Conservation (phyloP, 2,797 vertebrate genomes). For the Microcaecilia unicolor region DNA sequence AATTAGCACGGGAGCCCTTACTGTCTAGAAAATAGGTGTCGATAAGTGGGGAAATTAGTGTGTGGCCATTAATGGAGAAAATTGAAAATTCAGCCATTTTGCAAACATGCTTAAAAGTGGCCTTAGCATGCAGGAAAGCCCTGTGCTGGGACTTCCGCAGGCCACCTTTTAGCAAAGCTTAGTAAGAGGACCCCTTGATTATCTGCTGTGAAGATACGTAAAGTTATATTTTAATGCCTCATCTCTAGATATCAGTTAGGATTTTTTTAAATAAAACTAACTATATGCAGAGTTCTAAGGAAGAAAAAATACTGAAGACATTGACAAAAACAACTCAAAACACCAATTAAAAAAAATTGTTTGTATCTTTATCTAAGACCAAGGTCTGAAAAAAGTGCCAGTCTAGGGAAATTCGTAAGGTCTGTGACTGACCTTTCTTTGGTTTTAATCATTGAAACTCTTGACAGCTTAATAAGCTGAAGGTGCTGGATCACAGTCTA, state of each 20-base stretch:
- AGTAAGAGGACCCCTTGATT: too few species aligned
- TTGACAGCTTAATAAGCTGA: constrained; percentile 98
- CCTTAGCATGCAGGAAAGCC: too few species aligned
- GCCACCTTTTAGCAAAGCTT: too few species aligned
- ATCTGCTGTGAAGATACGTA: constrained; percentile 77
- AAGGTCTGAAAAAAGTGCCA: constrained; percentile 84
- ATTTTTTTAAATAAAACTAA: too few species aligned
- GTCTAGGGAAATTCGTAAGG: constrained; percentile 80
- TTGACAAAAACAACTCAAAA: constrained; percentile 61
- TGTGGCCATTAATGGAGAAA: too few species aligned
- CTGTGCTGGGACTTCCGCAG: too few species aligned
- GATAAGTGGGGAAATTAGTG: too few species aligned
- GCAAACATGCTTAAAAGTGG: too few species aligned
- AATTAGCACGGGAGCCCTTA: too few species aligned
- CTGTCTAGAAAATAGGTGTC: too few species aligned
- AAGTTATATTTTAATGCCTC: constrained; percentile 67
- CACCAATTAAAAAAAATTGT: constrained; percentile 68
- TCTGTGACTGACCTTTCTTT: constrained; percentile 91
- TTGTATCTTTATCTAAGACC: constrained; percentile 83
- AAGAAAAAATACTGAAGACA: constrained; percentile 51
- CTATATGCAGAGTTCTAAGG: constrained; percentile 58
- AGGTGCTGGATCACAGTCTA: constrained; percentile 93
- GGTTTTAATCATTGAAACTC: constrained; percentile 98
- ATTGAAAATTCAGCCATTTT: too few species aligned
- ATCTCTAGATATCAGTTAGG: constrained; percentile 60